phyloP scores from a whole-genome alignment of 35 echinoderm and acorn worm species.

The Hemicentrotus pulcherrimus region DNA sequence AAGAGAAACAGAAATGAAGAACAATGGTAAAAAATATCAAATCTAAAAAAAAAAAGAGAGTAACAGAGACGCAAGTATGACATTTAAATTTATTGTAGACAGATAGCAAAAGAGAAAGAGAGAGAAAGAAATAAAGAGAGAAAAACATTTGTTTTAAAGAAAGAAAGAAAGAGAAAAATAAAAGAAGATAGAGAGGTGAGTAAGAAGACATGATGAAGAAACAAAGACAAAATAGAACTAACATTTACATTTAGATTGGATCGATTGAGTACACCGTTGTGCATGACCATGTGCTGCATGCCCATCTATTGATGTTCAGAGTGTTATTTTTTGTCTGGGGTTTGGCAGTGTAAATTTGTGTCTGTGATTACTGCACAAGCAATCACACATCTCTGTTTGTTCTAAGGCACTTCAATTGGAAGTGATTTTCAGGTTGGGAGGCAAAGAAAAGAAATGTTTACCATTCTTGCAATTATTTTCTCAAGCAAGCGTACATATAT shows the following conservation, averaged over 20 bases:
- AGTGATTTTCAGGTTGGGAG: background rate
- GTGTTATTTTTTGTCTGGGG: background rate
- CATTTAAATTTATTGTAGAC: background rate
- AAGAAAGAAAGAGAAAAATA: background rate
- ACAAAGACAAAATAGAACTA: background rate
- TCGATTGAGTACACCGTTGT: background rate
- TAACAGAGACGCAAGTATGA: background rate
- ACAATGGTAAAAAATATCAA: background rate
- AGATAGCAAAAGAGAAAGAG: background rate
- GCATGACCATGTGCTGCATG: background rate
- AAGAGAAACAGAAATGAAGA: background rate
- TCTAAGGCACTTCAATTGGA: background rate
- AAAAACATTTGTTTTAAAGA: no score
- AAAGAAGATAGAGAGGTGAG: background rate
- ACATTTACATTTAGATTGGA: background rate
- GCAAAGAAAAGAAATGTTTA: background rate
- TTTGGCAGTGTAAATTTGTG: background rate
- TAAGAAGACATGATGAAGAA: background rate
- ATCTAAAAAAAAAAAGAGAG: background rate
- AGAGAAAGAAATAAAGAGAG: background rate
- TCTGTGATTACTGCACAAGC: slow-evolving; percentile 1
- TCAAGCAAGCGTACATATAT: no score
- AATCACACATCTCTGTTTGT: background rate
- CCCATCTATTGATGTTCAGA: background rate
- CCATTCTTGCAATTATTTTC: background rate